Conservation (phyloP, 2,888 invertebrate species). For the Hirtodrosophila alboralis region DNA sequence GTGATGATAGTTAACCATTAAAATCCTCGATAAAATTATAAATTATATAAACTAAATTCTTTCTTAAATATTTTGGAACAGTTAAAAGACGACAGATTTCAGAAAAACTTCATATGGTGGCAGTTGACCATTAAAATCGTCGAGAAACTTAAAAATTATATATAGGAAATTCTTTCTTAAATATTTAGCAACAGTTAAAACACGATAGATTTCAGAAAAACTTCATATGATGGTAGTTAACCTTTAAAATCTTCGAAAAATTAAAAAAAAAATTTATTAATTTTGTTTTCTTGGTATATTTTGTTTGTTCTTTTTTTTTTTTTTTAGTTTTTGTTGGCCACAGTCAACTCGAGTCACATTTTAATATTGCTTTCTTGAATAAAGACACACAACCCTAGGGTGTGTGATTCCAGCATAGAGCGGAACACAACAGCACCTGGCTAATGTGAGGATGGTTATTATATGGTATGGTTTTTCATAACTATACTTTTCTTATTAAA, state of each 20-base stretch:
- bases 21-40: too few relatives aligned
- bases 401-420: conserved; percentile 5
- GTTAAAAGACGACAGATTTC: neutral
- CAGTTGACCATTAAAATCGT: neutral
- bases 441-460: conserved; percentile 51
- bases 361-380: conserved; percentile 71
- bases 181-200: too few relatives aligned
- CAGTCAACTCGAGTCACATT: conserved; percentile 63
- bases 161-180: too few relatives aligned
- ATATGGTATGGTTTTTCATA: too few relatives aligned
- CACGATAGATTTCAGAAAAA: too few relatives aligned
- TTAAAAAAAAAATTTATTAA: too few relatives aligned
- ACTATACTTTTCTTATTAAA: conserved; percentile 16
- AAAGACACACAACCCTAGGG: conserved; percentile 51
- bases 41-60: too few relatives aligned
- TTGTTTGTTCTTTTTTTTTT: conserved; percentile 2
- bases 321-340: conserved; percentile 15
- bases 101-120: neutral
- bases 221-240: too few relatives aligned
- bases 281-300: too few relatives aligned
- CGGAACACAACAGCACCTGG: conserved; percentile 33
- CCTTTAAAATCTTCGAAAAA: too few relatives aligned
- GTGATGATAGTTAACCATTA: too few relatives aligned
- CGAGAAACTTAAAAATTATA: too few relatives aligned
- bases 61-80: neutral